A percentile compares a stretch with the other conserved stretches of the same genome.
phyloP scores from a whole-genome alignment of 2,113 vertebrate species.

The Laterallus jamaicensis region DNA sequence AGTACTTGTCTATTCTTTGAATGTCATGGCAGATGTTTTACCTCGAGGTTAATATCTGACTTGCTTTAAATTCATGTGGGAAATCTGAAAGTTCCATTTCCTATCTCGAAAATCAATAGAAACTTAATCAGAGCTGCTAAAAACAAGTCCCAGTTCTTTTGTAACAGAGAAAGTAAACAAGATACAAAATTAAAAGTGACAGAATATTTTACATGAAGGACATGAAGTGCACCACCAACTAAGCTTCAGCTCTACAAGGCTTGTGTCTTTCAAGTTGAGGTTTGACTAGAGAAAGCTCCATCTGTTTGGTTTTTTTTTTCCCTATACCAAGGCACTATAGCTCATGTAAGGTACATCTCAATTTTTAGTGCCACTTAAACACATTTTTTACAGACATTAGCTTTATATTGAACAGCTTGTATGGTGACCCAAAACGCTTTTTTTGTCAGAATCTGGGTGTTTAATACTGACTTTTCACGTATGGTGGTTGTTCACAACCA shows the following conservation, averaged over 20 bases:
- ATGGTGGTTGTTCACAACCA: not conserved
- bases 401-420: conserved; percentile 51
- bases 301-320: conserved; percentile 46
- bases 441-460: not conserved
- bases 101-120: conserved; percentile 78
- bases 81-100: conserved; percentile 78
- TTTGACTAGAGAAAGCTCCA: conserved; percentile 47
- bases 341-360: conserved; percentile 19
- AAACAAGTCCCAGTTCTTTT: conserved; percentile 75
- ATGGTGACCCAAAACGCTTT: not conserved
- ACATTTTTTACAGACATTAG: conserved; percentile 10
- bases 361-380: not conserved
- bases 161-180: conserved; percentile 75
- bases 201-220: conserved; percentile 74
- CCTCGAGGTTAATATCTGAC: conserved; percentile 74
- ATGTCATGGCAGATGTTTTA: conserved; percentile 70
- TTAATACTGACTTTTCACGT: not conserved
- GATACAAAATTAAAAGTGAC: conserved; percentile 77
- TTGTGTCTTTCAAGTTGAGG: conserved; percentile 49
- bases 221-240: conserved; percentile 43
- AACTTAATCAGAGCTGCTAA: conserved; percentile 79
- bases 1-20: conserved; percentile 55
- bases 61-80: conserved; percentile 79
- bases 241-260: conserved; percentile 21
- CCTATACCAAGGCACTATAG: conserved; percentile 4